Evolutionary conservation across 2,797 vertebrate genomes (phyloP).

Genomic region (Psittacula echo): DNA sequence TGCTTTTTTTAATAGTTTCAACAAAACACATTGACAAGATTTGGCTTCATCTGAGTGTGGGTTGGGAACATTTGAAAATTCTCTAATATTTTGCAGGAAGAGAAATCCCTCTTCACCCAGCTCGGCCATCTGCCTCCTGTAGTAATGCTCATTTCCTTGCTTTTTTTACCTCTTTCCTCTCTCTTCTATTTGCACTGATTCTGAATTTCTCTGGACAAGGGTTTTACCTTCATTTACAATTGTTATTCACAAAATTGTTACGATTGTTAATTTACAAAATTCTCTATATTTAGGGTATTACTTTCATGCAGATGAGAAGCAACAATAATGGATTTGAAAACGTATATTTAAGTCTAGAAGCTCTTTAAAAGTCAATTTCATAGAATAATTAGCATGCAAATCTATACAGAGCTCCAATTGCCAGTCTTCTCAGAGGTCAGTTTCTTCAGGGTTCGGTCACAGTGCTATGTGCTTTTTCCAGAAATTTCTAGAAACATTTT

Average conservation of each 20-base stretch:
- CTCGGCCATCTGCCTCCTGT: background rate
- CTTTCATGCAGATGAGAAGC: conserved; percentile 16
- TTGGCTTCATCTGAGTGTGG: conserved; percentile 15
- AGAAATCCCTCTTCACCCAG: conserved; percentile 15
- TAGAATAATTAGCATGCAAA: conserved; percentile 27
- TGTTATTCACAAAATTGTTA: background rate
- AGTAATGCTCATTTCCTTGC: background rate
- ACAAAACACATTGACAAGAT: conserved; percentile 38
- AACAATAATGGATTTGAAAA: conserved; percentile 35
- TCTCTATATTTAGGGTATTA: background rate
- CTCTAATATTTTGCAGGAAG: background rate
- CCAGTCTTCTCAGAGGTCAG: conserved; percentile 22
- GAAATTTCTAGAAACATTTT: conserved; percentile 43
- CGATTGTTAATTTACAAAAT: background rate
- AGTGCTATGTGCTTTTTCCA: conserved; percentile 3
- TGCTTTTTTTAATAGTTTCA: background rate
- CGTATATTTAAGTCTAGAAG: conserved; percentile 31
- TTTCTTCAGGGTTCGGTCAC: conserved; percentile 30
- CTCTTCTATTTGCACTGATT: background rate
- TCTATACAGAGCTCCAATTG: conserved; percentile 23
- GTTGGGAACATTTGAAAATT: conserved; percentile 28
- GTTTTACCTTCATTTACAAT: background rate
- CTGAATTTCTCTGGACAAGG: background rate
- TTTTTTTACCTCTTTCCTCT: conserved; percentile 4
- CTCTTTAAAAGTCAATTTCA: conserved; percentile 47